Conservation (phyloP, 2,888 invertebrate genomes). For the Drosophila borealis region DNA sequence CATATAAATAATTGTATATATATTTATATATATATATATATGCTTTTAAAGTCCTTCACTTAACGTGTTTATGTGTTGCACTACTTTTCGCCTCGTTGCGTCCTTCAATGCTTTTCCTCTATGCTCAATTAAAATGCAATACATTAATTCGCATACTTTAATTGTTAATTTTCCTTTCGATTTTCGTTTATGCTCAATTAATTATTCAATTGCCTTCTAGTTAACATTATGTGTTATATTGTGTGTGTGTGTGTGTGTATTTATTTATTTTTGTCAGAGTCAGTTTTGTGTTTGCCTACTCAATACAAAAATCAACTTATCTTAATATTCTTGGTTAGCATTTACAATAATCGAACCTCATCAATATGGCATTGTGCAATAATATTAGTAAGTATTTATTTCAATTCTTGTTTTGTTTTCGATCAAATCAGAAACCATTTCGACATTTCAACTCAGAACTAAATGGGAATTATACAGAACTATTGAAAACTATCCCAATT, state of each 20-base stretch:
- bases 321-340: slow-evolving; percentile 50
- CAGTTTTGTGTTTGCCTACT: slow-evolving; percentile 42
- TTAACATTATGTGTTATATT: slow-evolving; percentile 56
- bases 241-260: slow-evolving; percentile 16
- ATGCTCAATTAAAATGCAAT: slow-evolving; percentile 73
- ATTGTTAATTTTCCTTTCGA: slow-evolving; percentile 45
- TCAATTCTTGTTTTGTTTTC: slow-evolving; percentile 34
- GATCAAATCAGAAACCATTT: slow-evolving; percentile 54
- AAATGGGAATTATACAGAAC: slow-evolving; percentile 13
- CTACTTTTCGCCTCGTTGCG: slow-evolving; percentile 22
- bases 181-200: slow-evolving; percentile 59
- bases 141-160: slow-evolving; percentile 55
- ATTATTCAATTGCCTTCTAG: slow-evolving; percentile 68
- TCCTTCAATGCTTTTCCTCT: slow-evolving; percentile 34
- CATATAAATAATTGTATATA: slow-evolving; percentile 68
- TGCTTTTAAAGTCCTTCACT: slow-evolving; percentile 72
- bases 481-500: slow-evolving; percentile 25
- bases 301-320: slow-evolving; percentile 63
- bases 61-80: slow-evolving; percentile 48
- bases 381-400: slow-evolving; percentile 18
- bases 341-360: slow-evolving; percentile 56
- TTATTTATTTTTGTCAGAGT: slow-evolving; percentile 20
- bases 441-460: slow-evolving; percentile 15
- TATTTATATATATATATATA: slow-evolving; percentile 54
- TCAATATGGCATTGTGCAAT: slow-evolving; percentile 30